phyloP scores from a whole-genome alignment of 2,113 vertebrate species.

The Ptilorrhoa leucosticta region DNA sequence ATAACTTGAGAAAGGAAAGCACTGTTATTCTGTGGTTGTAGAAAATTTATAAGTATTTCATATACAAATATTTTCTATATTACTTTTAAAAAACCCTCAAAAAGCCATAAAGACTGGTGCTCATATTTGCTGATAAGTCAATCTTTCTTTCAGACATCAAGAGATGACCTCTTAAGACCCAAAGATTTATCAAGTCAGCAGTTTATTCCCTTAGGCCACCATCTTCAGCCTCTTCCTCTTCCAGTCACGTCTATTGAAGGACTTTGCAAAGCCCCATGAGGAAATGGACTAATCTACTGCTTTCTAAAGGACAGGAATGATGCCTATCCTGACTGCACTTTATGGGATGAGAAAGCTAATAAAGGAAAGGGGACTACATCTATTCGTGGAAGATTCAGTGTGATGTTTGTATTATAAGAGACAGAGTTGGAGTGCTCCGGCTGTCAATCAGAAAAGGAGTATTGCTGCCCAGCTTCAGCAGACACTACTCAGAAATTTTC shows the following conservation, averaged over 20 bases:
- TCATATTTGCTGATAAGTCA: conserved; percentile 72
- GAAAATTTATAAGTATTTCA: not conserved
- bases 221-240: conserved; percentile 73
- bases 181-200: conserved; percentile 82
- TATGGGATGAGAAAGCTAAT: conserved; percentile 70
- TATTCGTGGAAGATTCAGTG: conserved; percentile 43
- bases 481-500: not conserved
- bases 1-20: not conserved
- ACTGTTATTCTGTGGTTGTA: not conserved
- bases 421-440: not conserved
- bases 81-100: conserved; percentile 34
- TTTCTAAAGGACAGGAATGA: conserved; percentile 72
- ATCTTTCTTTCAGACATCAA: conserved; percentile 78
- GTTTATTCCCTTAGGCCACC: conserved; percentile 71
- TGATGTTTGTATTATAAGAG: conserved; percentile 62
- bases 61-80: conserved; percentile 43
- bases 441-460: conserved; percentile 20
- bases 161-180: conserved; percentile 76
- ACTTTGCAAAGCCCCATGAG: conserved; percentile 71
- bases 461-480: not conserved
- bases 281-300: conserved; percentile 79
- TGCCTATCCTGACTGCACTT: conserved; percentile 54
- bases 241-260: conserved; percentile 75
- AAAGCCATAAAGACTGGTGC: conserved; percentile 46
- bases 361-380: conserved; percentile 67